Base-by-base conservation (phyloP, 2,113 vertebrate species). In the Chinchilla lanigera region DNA sequence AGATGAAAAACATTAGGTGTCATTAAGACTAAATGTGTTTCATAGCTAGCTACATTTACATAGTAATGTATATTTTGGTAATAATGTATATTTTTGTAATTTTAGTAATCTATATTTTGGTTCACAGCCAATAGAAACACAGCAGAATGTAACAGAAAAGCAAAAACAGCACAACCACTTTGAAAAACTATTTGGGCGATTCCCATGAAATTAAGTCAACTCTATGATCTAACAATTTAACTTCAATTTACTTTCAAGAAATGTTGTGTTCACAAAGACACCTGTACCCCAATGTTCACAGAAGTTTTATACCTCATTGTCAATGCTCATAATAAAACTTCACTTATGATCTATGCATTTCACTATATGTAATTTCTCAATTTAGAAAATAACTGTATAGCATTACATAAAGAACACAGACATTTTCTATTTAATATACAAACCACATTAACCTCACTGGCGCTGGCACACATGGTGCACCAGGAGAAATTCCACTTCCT, bases 401-500 rank as follows among this genome's bases (percentile, higher is more conserved):
- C 24, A 92, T 28, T 60, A 78, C 30, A 28, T 73, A 94, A 84
- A 80, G 35, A 96, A 93, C 91, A 96, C 3, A 63, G 67, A 63
- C 50, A 91, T 24, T 20, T 91, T 95, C 41, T 86, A 91, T 90
- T 35, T 90, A 85, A 38, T 61, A 97, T 97, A 98, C 98, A 84
- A 98, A 99, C 99, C 97, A 71, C 87, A 77, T 58, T 84, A 3
- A 71, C 54, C 61, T 93, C 96, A 97, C 20, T 78, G 86, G 26
- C 94, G 97, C 5, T 22, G 75, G 28, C 91, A 94, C 56, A 73
- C 97, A 98, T 91, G 56, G n/a, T 58, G 94, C 0, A 95, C 84
- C 92, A 97, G 52, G 17, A 97, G 22, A 93, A 93, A 98, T 58
- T 98, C 97, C 80, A 82, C 95, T 95, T 98, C 97, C 93, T 98